These are phyloP conservation scores for Unio pictorum DNA, from an alignment of 2,888 invertebrate genomes.

Conservation along the genomic window DNA sequence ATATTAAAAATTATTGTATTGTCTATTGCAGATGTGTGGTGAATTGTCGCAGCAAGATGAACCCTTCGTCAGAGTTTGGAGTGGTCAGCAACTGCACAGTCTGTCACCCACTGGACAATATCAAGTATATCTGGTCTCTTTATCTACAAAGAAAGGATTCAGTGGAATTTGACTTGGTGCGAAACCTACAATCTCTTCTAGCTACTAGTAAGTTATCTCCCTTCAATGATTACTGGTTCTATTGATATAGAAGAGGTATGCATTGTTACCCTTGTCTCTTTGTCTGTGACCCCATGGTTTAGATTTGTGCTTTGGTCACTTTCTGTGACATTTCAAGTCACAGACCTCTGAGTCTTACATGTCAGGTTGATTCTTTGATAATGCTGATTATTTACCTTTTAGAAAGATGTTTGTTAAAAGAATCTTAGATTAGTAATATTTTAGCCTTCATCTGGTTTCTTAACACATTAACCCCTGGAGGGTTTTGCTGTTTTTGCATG, in stretches of 20 bases:
- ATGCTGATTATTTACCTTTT: too few relatives aligned
- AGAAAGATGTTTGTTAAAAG: too few relatives aligned
- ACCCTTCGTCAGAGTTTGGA: constrained; percentile 48
- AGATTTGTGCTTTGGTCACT: too few relatives aligned
- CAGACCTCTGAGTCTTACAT: too few relatives aligned
- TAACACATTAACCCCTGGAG: too few relatives aligned
- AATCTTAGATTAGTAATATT: too few relatives aligned
- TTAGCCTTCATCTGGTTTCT: too few relatives aligned
- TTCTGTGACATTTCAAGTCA: too few relatives aligned
- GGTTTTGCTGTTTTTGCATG: too few relatives aligned
- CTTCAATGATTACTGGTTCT: neutral
- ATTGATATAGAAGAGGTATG: neutral
- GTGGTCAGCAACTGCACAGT: constrained; percentile 29
- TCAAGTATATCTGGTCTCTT: constrained; percentile 40
- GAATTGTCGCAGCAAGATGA: constrained; percentile 53
- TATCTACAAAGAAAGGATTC: constrained; percentile 16
- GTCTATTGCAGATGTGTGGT: constrained; percentile 36
- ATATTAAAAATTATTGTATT: neutral
- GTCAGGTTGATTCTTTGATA: too few relatives aligned
- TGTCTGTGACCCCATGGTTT: too few relatives aligned
- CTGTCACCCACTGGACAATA: constrained; percentile 34
- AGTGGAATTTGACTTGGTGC: constrained; percentile 11
- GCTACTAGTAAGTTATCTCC: constrained; percentile 30
- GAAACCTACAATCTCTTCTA: constrained; percentile 21
- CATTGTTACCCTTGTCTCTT: too few relatives aligned